These are phyloP conservation scores for Anoplopoma fimbria DNA, from an alignment of 2,113 vertebrate species.

Conservation along the genomic window DNA sequence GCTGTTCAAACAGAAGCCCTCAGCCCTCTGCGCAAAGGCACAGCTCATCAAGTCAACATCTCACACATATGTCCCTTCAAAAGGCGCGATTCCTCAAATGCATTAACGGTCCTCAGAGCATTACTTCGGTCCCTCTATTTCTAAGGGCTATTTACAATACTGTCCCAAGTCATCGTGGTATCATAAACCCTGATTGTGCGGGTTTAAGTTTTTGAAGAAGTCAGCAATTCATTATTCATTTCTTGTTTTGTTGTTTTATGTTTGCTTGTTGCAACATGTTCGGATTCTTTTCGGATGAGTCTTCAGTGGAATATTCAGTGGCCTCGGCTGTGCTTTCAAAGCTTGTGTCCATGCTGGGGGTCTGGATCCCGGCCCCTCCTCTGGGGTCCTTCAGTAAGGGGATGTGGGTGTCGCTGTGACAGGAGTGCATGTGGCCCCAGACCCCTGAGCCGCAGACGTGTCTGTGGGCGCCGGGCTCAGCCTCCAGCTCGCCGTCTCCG, in stretches of 20 bases:
- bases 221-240: not conserved
- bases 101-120: not conserved
- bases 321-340: slow-evolving; percentile 69
- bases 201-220: slow-evolving; percentile 25
- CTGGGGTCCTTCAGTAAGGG: slow-evolving; percentile 87
- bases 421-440: slow-evolving; percentile 81
- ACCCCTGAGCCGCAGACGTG: slow-evolving; percentile 62
- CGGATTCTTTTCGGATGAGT: not conserved
- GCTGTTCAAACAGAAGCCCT: slow-evolving; percentile 34
- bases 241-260: slow-evolving; percentile 1
- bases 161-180: not conserved
- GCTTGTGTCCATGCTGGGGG: slow-evolving; percentile 67
- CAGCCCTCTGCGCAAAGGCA: slow-evolving; percentile 44
- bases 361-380: slow-evolving; percentile 84
- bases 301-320: slow-evolving; percentile 46
- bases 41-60: slow-evolving; percentile 56
- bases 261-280: too few relatives aligned
- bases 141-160: slow-evolving; percentile 54
- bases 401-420: slow-evolving; percentile 89
- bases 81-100: slow-evolving; percentile 17
- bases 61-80: slow-evolving; percentile 45
- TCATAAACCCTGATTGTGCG: not conserved
- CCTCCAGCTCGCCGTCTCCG: slow-evolving; percentile 51
- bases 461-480: slow-evolving; percentile 12
- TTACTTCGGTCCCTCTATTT: slow-evolving; percentile 1